Percentiles rank a stretch among this genome's conserved stretches.
These are phyloP conservation scores for Sebastes alutus DNA, from an alignment of 2,797 vertebrate genomes.

Conservation along the genomic window DNA sequence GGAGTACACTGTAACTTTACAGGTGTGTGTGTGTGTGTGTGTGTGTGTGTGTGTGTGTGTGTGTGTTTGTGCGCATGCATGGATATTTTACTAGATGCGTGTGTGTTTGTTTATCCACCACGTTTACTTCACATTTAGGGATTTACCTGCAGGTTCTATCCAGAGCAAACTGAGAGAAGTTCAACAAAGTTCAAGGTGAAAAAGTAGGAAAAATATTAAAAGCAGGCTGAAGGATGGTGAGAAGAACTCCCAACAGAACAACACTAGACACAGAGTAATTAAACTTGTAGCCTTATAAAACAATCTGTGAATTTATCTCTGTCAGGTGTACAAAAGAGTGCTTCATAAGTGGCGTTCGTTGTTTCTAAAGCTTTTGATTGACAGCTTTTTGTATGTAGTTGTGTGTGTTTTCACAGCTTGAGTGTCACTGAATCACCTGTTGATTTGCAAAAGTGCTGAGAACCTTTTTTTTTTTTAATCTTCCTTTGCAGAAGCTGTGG, in stretches of 20 bases:
- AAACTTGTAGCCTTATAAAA: too few relatives aligned
- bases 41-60: background rate
- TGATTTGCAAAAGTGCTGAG: background rate
- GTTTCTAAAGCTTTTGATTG: background rate
- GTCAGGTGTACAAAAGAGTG: background rate
- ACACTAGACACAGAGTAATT: too few relatives aligned
- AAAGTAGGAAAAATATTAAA: background rate
- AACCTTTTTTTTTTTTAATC: background rate
- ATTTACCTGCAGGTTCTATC: background rate
- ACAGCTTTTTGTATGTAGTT: too few relatives aligned
- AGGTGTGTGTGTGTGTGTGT: background rate
- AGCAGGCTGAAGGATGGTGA: background rate
- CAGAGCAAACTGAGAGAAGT: too few relatives aligned
- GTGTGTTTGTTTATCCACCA: background rate
- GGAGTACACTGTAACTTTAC: slow-evolving; percentile 15
- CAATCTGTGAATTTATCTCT: background rate
- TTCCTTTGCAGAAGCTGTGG: slow-evolving; percentile 88
- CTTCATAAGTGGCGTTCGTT: background rate
- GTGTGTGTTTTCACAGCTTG: background rate
- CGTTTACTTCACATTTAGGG: background rate
- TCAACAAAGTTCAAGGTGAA: background rate
- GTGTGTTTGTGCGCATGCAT: background rate
- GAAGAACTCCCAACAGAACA: too few relatives aligned
- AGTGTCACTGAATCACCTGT: background rate
- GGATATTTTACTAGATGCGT: too few relatives aligned